Percentiles rank a stretch among this genome's conserved stretches.
phyloP scores from a whole-genome alignment of 2,797 vertebrate genomes.

The Eulemur rubriventer region DNA sequence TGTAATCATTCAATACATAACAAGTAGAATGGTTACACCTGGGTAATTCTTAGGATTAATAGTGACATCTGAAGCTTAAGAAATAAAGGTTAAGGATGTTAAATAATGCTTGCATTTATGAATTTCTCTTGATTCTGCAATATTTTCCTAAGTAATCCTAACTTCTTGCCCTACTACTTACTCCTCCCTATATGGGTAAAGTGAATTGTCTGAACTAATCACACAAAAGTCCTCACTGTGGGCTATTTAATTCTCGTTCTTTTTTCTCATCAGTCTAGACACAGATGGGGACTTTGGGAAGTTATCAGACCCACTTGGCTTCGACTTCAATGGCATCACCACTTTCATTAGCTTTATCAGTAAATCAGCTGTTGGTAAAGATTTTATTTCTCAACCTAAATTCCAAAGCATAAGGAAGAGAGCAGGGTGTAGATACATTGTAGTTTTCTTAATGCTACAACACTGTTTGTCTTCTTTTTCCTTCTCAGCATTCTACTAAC shows the following conservation, averaged over 20 bases:
- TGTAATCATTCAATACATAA: neutral
- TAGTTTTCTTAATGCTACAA: neutral
- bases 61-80: neutral
- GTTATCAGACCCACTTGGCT: neutral
- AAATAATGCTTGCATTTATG: neutral
- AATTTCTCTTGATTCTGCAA: neutral
- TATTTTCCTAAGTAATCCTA: neutral
- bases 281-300: neutral
- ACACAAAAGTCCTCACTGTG: accelerated
- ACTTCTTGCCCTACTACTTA: neutral
- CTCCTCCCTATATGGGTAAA: neutral
- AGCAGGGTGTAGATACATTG: neutral
- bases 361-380: neutral
- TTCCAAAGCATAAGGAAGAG: neutral
- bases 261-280: neutral
- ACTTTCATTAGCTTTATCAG: neutral
- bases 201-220: neutral
- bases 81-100: neutral
- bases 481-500: neutral
- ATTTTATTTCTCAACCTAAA: neutral
- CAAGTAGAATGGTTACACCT: neutral
- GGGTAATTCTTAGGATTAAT: neutral
- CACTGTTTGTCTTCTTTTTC: neutral
- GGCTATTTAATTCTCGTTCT: neutral
- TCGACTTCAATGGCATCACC: accelerated